Percentiles rank a stretch among this genome's conserved stretches.
These are phyloP conservation scores for Andrena trimmerana DNA, from an alignment of 2,888 invertebrate genomes.

Conservation along the genomic window DNA sequence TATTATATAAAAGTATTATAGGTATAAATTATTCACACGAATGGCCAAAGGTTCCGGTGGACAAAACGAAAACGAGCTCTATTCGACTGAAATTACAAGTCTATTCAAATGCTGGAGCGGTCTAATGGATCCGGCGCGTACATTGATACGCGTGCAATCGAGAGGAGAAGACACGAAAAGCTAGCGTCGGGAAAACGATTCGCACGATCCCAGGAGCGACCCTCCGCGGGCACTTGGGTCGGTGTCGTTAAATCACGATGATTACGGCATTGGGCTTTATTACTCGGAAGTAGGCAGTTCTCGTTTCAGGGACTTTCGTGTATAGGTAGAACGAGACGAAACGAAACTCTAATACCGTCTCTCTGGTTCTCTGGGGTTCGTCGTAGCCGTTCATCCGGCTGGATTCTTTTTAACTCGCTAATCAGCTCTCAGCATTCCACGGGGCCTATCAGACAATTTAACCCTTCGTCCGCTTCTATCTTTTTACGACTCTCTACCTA, in stretches of 20 bases:
- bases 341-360: constrained; percentile 40
- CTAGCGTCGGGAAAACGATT: constrained; percentile 46
- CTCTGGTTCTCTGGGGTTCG: constrained; percentile 36
- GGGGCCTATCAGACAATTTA: constrained; percentile 38
- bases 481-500: constrained; percentile 44
- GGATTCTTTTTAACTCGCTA: constrained; percentile 54
- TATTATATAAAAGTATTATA: no score
- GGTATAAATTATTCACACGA: no score
- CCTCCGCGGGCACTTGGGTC: constrained; percentile 52
- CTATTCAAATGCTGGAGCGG: no score
- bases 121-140: no score
- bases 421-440: constrained; percentile 36
- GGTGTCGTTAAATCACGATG: constrained; percentile 76
- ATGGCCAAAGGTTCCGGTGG: no score
- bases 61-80: no score
- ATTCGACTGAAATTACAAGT: no score
- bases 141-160: neutral
- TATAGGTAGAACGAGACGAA: constrained; percentile 62
- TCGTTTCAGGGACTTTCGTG: constrained; percentile 76
- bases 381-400: constrained; percentile 12
- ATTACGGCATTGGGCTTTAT: constrained; percentile 76
- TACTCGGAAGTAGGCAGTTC: constrained; percentile 76
- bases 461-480: constrained; percentile 42
- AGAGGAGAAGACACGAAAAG: constrained; percentile 29
- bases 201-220: constrained; percentile 53